Evolutionary conservation across 2,113 vertebrate species (phyloP), one percentile per base, ranked within the genome.

Genomic region (Carollia perspicillata): DNA sequence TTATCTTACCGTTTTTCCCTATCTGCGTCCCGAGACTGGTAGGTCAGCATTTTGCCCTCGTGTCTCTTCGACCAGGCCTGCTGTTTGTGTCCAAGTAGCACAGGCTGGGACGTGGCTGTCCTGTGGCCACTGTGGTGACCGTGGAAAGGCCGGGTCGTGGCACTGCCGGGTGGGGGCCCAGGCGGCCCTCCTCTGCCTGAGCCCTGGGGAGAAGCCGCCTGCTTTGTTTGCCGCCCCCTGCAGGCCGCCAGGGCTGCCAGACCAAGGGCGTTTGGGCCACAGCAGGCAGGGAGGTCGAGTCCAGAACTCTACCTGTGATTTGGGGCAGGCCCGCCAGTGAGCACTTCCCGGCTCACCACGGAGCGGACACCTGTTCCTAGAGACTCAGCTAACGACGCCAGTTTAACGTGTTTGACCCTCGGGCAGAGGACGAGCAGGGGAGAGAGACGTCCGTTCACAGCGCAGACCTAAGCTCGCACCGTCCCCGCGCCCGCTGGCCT

Each of bases 391-490:
- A 83, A 79, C 33, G 69, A 72, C 23, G 47, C 65, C 35, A 23
- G 2, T 58, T 44, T 74, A 74, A 86, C 95, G 79, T 83, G 79
- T 93, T 51, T 66, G 95, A 80, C 63, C 60, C 60, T 16, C 8
- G 26, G 40, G 77, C 26, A 80, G 95, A 94, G 79, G 55, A 74
- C 96, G n/a, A 20, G 96, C 88, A 13, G 74, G 55, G 0, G 44
- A 35, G 23, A 94, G 81, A 60, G 74, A 37, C 74, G 60, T 28
- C 49, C 63, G 40, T 72, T 58, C 49, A 0, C 60, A 12, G 0
- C 1, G 3, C 13, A 4, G 47, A n/a, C 37, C 17, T 28, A 2
- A 33, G 60, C 17, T 0, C 4, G 0, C 0, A 7, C 42, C 1
- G 1, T 47, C 22, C 30, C 23, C 10, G 71, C 40, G 3, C 4